These are phyloP conservation scores for Proteles cristata DNA, from an alignment of 2,113 vertebrate species.

Conservation along the genomic window DNA sequence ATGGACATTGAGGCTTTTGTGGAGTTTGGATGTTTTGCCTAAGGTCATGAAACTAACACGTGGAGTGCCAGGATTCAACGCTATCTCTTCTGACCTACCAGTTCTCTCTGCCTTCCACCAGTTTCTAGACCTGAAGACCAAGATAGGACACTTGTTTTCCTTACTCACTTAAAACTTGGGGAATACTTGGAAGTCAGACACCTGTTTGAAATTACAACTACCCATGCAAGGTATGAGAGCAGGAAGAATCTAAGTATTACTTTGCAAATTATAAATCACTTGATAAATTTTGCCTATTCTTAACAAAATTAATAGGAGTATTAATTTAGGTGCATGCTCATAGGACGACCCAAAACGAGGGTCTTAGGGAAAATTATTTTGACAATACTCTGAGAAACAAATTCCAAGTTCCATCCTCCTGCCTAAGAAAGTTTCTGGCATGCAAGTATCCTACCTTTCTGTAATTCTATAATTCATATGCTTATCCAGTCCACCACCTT, in stretches of 20 bases:
- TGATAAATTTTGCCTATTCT: not conserved
- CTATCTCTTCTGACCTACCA: not conserved
- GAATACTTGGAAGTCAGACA: not conserved
- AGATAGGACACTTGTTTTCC: not conserved
- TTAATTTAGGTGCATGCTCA: not conserved
- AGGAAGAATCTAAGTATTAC: not conserved
- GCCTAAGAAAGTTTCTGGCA: not conserved
- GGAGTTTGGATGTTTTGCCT: not conserved
- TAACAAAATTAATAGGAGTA: not conserved
- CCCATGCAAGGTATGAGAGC: not conserved
- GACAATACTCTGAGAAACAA: not conserved
- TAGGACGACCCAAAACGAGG: not conserved
- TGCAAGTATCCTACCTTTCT: not conserved
- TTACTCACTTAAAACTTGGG: not conserved
- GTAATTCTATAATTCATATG: not conserved
- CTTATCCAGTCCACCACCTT: not conserved
- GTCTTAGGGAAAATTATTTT: not conserved
- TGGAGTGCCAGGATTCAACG: not conserved
- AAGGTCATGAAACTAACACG: not conserved
- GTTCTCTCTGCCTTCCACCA: not conserved
- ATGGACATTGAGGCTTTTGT: not conserved
- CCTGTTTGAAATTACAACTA: not conserved
- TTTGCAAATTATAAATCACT: not conserved
- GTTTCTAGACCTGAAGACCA: not conserved
- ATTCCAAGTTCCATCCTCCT: not conserved